These are phyloP conservation scores for Lamproptera curius DNA, from an alignment of 2,888 invertebrate genomes.

Conservation along the genomic window DNA sequence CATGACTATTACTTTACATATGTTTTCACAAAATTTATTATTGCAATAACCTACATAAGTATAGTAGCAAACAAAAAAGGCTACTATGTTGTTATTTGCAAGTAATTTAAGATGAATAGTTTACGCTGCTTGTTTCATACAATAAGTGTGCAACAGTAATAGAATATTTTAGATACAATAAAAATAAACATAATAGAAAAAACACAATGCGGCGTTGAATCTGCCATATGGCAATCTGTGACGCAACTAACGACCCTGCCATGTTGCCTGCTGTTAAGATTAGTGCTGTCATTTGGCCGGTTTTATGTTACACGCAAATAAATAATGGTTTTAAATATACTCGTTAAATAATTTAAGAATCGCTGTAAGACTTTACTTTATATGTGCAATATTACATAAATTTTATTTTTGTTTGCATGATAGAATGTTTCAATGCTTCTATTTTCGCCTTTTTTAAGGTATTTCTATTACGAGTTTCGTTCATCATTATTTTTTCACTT, in stretches of 20 bases:
- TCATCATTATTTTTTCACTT: background rate
- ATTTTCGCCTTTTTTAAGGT: background rate
- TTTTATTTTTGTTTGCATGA: background rate
- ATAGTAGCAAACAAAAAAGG: too few species aligned
- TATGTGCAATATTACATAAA: too few species aligned
- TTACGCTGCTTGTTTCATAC: too few species aligned
- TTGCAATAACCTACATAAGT: too few species aligned
- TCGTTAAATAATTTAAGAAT: background rate
- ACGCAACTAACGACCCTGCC: constrained; percentile 39
- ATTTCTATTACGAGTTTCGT: background rate
- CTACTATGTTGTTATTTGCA: too few species aligned
- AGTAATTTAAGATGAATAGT: too few species aligned
- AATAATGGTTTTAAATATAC: constrained; percentile 25
- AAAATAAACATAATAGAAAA: too few species aligned
- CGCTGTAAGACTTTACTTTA: constrained; percentile 9
- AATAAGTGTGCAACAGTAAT: too few species aligned
- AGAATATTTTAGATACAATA: too few species aligned
- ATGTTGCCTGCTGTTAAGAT: constrained; percentile 34
- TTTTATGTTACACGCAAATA: constrained; percentile 27
- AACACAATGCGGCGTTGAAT: constrained; percentile 8
- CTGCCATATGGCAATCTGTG: constrained; percentile 38
- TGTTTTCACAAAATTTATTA: too few species aligned
- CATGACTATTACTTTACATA: too few species aligned
- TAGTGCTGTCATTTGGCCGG: constrained; percentile 30
- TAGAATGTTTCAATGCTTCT: background rate